A percentile compares a stretch with the other conserved stretches of the same genome.
Conservation (phyloP, 2,888 invertebrate species). For the Polylopha cassiicola region DNA sequence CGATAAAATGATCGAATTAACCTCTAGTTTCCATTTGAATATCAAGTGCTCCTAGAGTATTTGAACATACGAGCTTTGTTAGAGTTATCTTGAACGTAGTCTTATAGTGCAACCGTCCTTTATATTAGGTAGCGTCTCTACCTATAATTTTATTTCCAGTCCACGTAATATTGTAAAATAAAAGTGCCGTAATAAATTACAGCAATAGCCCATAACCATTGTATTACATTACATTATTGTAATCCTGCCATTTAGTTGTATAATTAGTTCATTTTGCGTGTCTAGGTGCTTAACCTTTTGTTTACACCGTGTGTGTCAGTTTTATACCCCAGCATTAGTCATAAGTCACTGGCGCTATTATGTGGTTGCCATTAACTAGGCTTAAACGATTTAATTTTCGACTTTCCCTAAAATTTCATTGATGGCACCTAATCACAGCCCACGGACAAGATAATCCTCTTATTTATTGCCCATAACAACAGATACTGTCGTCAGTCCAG, state of each 20-base stretch:
- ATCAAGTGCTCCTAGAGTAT: neutral
- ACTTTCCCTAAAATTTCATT: constrained; percentile 66
- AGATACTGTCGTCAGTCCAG: constrained; percentile 60
- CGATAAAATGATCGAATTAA: constrained; percentile 35
- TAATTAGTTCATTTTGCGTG: constrained; percentile 23
- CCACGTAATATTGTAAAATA: no score
- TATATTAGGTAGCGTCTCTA: no score
- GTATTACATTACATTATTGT: no score
- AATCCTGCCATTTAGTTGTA: no score
- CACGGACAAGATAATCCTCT: constrained; percentile 70
- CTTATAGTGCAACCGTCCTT: no score
- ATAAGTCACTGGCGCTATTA: constrained; percentile 48
- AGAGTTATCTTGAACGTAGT: no score
- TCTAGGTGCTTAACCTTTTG: constrained; percentile 24
- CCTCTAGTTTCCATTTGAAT: constrained; percentile 31
- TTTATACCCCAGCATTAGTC: constrained; percentile 42
- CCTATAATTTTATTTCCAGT: no score
- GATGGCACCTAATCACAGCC: constrained; percentile 65
- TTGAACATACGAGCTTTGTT: neutral
- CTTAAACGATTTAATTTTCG: constrained; percentile 70
- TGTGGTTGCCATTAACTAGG: constrained; percentile 57
- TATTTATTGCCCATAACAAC: constrained; percentile 70
- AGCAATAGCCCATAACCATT: no score
- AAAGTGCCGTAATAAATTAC: no score
- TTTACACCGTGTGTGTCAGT: constrained; percentile 34